Conservation (phyloP, 2,888 invertebrate genomes). For the Epirrita christyi region DNA sequence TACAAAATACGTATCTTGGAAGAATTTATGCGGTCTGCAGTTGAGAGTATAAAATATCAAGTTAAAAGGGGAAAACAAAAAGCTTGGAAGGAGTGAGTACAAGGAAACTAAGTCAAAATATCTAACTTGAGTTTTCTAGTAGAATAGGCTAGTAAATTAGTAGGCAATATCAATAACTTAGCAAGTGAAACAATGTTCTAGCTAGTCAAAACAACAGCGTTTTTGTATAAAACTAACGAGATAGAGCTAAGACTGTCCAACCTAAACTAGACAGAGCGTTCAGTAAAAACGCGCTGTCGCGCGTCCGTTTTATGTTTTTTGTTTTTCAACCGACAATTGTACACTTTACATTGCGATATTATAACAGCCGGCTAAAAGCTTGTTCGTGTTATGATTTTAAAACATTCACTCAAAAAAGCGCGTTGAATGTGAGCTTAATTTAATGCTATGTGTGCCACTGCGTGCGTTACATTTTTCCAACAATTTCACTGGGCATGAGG, state of each 20-base stretch:
- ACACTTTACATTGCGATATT: constrained; percentile 37
- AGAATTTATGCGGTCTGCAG: not conserved
- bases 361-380: constrained; percentile 44
- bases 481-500: constrained; percentile 55
- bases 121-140: not conserved
- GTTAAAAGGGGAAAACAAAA: not conserved
- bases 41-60: not conserved
- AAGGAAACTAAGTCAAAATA: too few species aligned
- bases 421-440: constrained; percentile 58
- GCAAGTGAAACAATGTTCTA: not conserved
- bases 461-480: constrained; percentile 56
- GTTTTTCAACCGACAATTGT: constrained; percentile 30
- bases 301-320: constrained; percentile 30
- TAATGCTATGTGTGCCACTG: constrained; percentile 58
- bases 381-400: constrained; percentile 46
- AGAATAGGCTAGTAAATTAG: not conserved
- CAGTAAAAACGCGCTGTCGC: constrained; percentile 24
- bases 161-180: not conserved
- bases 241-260: constrained; percentile 7
- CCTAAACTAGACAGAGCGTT: constrained; percentile 10
- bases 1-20: too few species aligned
- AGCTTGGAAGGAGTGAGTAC: not conserved
- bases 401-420: constrained; percentile 47
- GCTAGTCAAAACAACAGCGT: not conserved
- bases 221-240: constrained; percentile 1